These are phyloP conservation scores for Pipistrellus nathusii DNA, from an alignment of 2,797 vertebrate species.

Conservation along the genomic window DNA sequence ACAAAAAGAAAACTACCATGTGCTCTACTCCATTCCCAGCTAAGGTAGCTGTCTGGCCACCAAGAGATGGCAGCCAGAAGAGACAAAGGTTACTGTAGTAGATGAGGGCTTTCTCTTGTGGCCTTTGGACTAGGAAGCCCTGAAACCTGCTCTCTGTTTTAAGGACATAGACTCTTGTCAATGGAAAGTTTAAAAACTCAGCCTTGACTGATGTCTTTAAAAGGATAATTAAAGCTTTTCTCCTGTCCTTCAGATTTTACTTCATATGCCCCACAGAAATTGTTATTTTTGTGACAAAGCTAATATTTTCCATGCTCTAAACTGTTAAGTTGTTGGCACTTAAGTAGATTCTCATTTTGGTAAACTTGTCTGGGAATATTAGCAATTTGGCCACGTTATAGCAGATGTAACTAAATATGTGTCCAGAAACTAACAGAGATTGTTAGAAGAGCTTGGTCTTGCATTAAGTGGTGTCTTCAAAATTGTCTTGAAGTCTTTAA, in stretches of 20 bases:
- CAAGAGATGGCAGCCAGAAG: neutral
- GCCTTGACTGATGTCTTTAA: neutral
- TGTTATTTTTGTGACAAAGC: neutral
- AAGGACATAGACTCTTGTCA: neutral
- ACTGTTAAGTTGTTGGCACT: neutral
- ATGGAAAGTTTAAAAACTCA: neutral
- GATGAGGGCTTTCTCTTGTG: neutral
- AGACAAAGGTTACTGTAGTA: neutral
- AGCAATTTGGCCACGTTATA: conserved; percentile 94
- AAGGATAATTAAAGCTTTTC: neutral
- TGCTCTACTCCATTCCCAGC: neutral
- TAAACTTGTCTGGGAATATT: conserved; percentile 83
- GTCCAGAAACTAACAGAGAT: conserved; percentile 94
- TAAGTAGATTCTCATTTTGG: neutral
- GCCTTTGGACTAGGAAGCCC: neutral
- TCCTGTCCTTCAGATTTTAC: neutral
- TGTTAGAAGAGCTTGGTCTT: conserved; percentile 92
- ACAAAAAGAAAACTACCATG: neutral
- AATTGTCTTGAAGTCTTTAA: conserved; percentile 93
- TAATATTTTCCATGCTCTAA: neutral
- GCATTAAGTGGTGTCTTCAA: conserved; percentile 95
- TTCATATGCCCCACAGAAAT: neutral
- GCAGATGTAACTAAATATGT: conserved; percentile 95
- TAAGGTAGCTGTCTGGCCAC: neutral
- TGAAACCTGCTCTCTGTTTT: neutral